Percentiles rank a stretch among this genome's conserved stretches.
phyloP scores from a whole-genome alignment of 1,140 invertebrate species.

The Acyrthosiphon pisum region DNA sequence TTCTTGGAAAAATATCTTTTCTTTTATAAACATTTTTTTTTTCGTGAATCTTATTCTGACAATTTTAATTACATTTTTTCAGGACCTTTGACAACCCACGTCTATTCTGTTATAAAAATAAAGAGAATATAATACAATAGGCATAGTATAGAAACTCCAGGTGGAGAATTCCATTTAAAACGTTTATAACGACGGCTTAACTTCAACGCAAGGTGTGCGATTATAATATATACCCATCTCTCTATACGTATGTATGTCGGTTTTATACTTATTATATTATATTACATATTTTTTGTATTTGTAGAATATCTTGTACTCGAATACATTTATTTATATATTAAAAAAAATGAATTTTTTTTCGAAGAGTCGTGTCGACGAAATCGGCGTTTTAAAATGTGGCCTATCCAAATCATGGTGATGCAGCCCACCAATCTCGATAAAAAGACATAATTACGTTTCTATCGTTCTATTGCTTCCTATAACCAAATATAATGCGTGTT shows the following conservation, averaged over 20 bases:
- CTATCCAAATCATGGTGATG: not conserved
- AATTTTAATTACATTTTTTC: conserved; percentile 1
- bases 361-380: not conserved
- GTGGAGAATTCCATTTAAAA: conserved; percentile 36
- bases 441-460: not conserved
- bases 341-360: not conserved
- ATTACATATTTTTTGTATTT: not conserved
- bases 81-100: not conserved
- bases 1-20: not conserved
- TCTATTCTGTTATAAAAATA: not conserved
- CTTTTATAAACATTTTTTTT: not conserved
- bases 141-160: conserved; percentile 26
- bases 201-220: conserved; percentile 14
- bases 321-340: not conserved
- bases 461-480: not conserved
- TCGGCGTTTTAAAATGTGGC: not conserved
- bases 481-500: not conserved
- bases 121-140: not conserved
- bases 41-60: not conserved
- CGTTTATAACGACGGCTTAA: conserved; percentile 36
- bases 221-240: not conserved
- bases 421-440: not conserved
- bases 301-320: not conserved
- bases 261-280: not conserved
- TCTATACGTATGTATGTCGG: not conserved